Conservation (phyloP, 2,797 vertebrate species). For the Acipenser ruthenus region DNA sequence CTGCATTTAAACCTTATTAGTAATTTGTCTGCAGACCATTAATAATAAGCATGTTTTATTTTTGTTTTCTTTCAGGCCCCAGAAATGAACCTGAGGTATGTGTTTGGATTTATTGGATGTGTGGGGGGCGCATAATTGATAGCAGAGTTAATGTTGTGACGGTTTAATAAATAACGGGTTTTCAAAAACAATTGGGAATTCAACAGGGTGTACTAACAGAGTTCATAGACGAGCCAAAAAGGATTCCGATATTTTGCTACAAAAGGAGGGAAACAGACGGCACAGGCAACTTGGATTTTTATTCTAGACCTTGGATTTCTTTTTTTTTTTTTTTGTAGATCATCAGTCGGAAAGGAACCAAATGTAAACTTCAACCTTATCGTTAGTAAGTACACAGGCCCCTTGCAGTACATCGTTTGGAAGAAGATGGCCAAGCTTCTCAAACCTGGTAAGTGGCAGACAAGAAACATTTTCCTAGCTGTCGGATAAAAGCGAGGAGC, state of each 20-base stretch:
- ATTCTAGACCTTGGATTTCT: background rate
- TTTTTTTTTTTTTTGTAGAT: conserved; percentile 15
- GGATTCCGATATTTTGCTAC: too few species aligned
- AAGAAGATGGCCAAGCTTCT: conserved; percentile 65
- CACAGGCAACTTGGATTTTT: background rate
- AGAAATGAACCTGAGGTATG: conserved; percentile 58
- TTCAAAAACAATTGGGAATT: too few species aligned
- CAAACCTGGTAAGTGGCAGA: conserved; percentile 51
- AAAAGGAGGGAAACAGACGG: too few species aligned
- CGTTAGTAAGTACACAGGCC: conserved; percentile 53
- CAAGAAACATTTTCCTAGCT: background rate
- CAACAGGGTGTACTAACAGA: too few species aligned
- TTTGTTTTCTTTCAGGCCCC: conserved; percentile 56
- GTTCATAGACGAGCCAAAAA: too few species aligned
- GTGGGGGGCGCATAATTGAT: too few species aligned
- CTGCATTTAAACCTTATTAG: too few species aligned
- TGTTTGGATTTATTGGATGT: conserved; percentile 6
- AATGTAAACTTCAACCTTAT: conserved; percentile 49
- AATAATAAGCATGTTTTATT: conserved; percentile 18
- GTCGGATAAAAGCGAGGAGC: background rate
- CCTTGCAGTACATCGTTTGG: conserved; percentile 75
- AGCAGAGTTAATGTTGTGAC: too few species aligned
- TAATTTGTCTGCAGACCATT: too few species aligned
- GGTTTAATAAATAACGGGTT: too few species aligned
- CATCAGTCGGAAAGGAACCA: conserved; percentile 31